phyloP scores from a whole-genome alignment of 37 sponge, comb jelly and placozoan species.

The Amphimedon queenslandica region DNA sequence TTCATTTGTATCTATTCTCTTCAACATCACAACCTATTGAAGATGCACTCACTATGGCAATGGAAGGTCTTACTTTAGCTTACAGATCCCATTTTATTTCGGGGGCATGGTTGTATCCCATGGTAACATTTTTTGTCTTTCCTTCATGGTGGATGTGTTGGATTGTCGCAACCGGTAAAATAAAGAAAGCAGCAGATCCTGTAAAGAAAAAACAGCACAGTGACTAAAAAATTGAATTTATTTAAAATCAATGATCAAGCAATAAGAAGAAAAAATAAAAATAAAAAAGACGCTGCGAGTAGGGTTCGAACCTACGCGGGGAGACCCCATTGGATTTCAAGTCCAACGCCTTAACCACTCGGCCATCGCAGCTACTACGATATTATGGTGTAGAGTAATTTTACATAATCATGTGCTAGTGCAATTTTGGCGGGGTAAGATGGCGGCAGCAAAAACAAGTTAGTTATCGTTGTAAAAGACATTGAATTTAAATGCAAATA shows the following conservation, averaged over 20 bases:
- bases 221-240: too few relatives aligned
- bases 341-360: conserved; percentile 99
- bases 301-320: conserved; percentile 99
- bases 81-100: background rate
- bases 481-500: too few relatives aligned
- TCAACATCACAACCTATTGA: too few relatives aligned
- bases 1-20: background rate
- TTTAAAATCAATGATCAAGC: too few relatives aligned
- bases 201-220: too few relatives aligned
- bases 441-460: too few relatives aligned
- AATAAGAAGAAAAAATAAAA: too few relatives aligned
- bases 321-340: conserved; percentile 99
- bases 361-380: conserved; percentile 94
- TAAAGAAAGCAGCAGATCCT: background rate
- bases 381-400: too few relatives aligned
- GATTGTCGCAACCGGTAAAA: background rate
- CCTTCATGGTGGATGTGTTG: background rate
- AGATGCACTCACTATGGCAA: background rate
- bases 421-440: too few relatives aligned
- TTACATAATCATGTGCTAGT: too few relatives aligned
- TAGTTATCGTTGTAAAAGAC: too few relatives aligned
- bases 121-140: background rate
- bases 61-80: background rate
- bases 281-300: conserved; percentile 98
- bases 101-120: background rate